Base-by-base conservation (phyloP, 2,113 vertebrate genomes). In the Eurypyga helias region DNA sequence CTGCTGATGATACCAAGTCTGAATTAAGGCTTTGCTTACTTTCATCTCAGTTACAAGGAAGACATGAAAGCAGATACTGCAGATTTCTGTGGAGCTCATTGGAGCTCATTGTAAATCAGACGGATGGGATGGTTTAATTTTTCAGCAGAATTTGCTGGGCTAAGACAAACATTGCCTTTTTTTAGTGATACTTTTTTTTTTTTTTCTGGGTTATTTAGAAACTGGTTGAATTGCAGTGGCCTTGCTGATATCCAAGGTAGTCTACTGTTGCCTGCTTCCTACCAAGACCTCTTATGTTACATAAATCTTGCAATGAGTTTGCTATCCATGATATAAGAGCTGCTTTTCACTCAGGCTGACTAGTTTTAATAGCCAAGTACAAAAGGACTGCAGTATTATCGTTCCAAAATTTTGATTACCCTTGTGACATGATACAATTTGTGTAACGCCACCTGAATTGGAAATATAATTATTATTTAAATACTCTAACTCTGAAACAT, bases 11-110 rank as follows among this genome's bases (percentile, higher is more conserved):
- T 45, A 62, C 46, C 38, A 77, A 66, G n/a, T 55, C 85, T 92
- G 83, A 87, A 58, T 92, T 89, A 90, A 70, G 29, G 46, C 41
- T 90, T 89, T 89, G 49, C 64, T 91, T 83, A 36, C 93, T 95
- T 95, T 94, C 90, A 29, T 92, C 67, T 96, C 38, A 49, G 61
- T 55, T 84, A 20, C 69, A 70, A 84, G 64, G 64, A 84, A 58
- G 46, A 57, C 3, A 3, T 80, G 78, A 87, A 89, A 87, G 57
- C 66, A 88, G 36, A 54, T 79, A 26, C 36, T 94, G 26, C 81
- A 75, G 45, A 24, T 87, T 95, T 81, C 62, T 90, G 31, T 67
- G 82, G 15, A 49, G 54, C 55, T 89, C 34, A 14, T 15, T 82
- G 69, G 41, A 69, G 36, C 48, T 83, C 41, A 9, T 19, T 79